phyloP scores from a whole-genome alignment of 1,140 invertebrate genomes.

The Episyrphus balteatus region DNA sequence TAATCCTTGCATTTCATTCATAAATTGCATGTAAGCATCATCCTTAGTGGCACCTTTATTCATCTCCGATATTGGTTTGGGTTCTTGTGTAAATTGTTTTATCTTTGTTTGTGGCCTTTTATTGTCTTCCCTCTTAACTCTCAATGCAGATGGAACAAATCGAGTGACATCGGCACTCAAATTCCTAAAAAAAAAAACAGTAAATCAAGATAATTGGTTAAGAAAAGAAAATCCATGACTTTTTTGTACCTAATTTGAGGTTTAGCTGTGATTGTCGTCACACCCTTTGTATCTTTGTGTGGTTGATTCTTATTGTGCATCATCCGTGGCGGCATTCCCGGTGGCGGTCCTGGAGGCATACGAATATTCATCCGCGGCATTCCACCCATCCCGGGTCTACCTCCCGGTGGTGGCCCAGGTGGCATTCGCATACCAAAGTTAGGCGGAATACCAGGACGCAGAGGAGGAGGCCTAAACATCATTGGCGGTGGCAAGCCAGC shows the following conservation, averaged over 20 bases:
- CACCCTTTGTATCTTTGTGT: constrained; percentile 39
- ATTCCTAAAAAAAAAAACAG: constrained; percentile 48
- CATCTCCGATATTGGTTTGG: constrained; percentile 29
- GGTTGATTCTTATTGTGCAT: constrained; percentile 34
- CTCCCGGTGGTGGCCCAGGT: constrained; percentile 51
- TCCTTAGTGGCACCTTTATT: constrained; percentile 72
- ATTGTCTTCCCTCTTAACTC: constrained; percentile 76
- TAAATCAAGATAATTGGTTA: not conserved
- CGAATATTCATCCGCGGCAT: constrained; percentile 36
- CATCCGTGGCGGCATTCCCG: constrained; percentile 45
- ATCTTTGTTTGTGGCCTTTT: constrained; percentile 36
- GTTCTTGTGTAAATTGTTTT: constrained; percentile 37
- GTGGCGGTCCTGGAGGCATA: constrained; percentile 55
- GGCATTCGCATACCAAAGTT: constrained; percentile 38
- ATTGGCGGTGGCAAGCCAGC: constrained; percentile 31
- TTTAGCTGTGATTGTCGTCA: constrained; percentile 80
- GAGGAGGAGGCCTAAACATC: constrained; percentile 51
- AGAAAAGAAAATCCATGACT: constrained; percentile 12
- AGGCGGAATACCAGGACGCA: constrained; percentile 37
- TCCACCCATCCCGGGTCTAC: constrained; percentile 47
- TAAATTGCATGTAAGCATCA: constrained; percentile 95
- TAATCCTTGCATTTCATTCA: constrained; percentile 94
- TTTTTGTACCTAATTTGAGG: constrained; percentile 63
- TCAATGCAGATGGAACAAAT: constrained; percentile 84
- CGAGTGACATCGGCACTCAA: constrained; percentile 88